phyloP scores from a whole-genome alignment of 2,888 invertebrate genomes.

The Ptycholaimellus sp. region DNA sequence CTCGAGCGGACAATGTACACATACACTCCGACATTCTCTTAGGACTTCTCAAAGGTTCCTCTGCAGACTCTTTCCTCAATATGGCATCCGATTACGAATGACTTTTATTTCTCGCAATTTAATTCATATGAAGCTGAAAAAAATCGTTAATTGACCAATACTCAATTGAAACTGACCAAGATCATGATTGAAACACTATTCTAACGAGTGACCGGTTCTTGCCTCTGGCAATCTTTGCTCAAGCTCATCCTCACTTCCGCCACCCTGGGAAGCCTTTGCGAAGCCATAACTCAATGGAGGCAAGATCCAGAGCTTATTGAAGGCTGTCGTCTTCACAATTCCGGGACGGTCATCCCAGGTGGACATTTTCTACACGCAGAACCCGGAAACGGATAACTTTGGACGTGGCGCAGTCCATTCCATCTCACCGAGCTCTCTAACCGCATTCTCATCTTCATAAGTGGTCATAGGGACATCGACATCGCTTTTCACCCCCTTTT shows the following conservation, averaged over 20 bases:
- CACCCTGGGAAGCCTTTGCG: no score
- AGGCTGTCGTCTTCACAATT: conserved; percentile 73
- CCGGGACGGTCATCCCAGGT: conserved; percentile 45
- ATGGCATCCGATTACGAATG: no score
- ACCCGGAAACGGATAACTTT: conserved; percentile 95
- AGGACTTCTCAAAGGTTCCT: conserved; percentile 39
- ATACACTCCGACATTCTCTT: conserved; percentile 94
- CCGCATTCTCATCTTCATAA: conserved; percentile 70
- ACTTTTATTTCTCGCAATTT: no score
- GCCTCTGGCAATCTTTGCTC: no score
- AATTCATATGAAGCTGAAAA: no score
- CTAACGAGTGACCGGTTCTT: no score
- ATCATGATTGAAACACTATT: conserved; percentile 12
- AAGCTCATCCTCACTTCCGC: conserved; percentile 87
- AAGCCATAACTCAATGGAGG: no score
- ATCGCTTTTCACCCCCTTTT: no score
- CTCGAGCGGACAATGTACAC: conserved; percentile 94
- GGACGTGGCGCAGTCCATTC: conserved; percentile 88
- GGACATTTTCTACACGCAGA: conserved; percentile 87
- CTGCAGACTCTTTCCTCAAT: no score
- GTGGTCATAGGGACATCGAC: conserved; percentile 75
- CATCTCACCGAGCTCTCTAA: conserved; percentile 87
- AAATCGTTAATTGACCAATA: no score
- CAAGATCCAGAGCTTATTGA: conserved; percentile 5
- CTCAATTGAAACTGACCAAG: no score